Conservation (phyloP, 2,113 vertebrate species). For the Pterocles gutturalis region DNA sequence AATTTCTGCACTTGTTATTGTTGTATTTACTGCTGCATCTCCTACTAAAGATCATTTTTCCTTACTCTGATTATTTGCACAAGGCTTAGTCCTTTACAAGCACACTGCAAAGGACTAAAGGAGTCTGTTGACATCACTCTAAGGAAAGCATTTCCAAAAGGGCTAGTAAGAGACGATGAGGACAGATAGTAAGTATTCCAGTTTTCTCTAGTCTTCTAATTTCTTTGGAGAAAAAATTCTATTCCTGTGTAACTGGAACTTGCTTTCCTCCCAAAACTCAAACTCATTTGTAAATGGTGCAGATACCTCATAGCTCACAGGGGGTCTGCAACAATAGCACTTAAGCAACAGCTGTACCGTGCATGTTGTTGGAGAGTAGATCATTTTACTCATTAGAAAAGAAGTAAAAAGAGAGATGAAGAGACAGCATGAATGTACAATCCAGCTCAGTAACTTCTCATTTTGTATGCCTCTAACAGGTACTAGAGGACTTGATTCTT, state of each 20-base stretch:
- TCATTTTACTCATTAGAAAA: background rate
- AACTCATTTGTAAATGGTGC: background rate
- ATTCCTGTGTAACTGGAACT: background rate
- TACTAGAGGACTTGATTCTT: background rate
- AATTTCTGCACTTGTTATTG: background rate
- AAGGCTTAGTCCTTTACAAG: background rate
- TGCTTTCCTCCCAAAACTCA: background rate
- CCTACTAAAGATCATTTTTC: background rate
- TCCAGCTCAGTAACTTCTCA: background rate
- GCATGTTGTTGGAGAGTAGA: background rate
- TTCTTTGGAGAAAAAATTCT: background rate
- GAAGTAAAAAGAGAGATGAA: background rate
- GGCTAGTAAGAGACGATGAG: background rate
- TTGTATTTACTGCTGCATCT: background rate
- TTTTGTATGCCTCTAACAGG: background rate
- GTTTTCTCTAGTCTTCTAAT: background rate
- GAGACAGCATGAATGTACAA: background rate
- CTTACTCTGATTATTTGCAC: background rate
- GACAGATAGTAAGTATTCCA: background rate
- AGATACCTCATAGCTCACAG: background rate
- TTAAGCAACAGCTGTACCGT: background rate
- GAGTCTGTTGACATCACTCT: background rate
- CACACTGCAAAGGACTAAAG: background rate
- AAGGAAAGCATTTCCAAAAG: background rate
- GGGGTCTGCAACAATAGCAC: background rate